Conservation (phyloP, 2,797 vertebrate genomes). For the Halcyon chelicuti region DNA sequence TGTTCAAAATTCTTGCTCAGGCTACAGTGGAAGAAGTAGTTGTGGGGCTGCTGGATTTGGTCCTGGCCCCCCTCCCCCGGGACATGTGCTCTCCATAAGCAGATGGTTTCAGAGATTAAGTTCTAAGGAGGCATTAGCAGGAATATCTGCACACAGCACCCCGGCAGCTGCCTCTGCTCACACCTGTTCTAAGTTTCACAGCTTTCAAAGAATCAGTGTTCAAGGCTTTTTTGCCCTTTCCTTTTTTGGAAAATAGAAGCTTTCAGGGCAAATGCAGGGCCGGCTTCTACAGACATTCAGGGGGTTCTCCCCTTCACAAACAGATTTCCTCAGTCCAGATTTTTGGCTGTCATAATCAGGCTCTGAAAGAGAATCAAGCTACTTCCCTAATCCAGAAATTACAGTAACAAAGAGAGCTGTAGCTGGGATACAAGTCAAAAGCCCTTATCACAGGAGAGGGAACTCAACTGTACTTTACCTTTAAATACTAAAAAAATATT, state of each 20-base stretch:
- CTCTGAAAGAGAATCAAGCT: neutral
- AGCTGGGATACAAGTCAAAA: neutral
- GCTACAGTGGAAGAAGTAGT: constrained; percentile 19
- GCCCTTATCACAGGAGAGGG: neutral
- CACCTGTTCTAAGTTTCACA: constrained; percentile 76
- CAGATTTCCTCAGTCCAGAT: neutral
- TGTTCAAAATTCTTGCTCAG: neutral
- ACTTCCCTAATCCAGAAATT: neutral
- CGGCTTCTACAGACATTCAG: neutral
- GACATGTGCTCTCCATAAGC: constrained; percentile 71
- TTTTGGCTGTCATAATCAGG: neutral
- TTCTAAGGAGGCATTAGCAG: constrained; percentile 72
- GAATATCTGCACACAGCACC: constrained; percentile 68
- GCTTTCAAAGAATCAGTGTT: constrained; percentile 76
- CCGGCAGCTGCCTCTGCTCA: constrained; percentile 69
- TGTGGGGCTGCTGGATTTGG: neutral
- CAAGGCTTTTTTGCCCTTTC: constrained; percentile 43
- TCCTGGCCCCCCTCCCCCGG: neutral
- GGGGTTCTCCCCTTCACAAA: neutral
- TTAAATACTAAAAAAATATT: neutral
- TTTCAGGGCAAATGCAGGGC: constrained; percentile 7
- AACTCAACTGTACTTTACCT: neutral
- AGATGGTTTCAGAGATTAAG: constrained; percentile 77
- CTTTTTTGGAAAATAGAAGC: constrained; percentile 45
- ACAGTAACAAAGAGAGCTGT: neutral